These are phyloP conservation scores for Mesorhabditis belari DNA, from an alignment of 2,888 invertebrate species.

Conservation along the genomic window DNA sequence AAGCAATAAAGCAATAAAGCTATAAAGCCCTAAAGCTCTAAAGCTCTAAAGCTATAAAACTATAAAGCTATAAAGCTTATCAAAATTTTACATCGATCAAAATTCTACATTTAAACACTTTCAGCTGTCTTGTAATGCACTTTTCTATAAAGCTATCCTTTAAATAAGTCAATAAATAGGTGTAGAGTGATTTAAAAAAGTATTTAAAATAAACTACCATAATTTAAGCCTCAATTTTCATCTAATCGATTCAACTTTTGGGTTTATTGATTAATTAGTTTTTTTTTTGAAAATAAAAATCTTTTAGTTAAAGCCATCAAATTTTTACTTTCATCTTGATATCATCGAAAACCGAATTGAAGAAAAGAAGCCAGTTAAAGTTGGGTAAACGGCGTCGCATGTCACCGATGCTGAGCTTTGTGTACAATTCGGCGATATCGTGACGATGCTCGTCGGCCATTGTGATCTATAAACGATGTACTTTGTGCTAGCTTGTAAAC, in stretches of 20 bases:
- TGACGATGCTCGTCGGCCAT: slow-evolving; percentile 51
- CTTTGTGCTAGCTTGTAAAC: background rate
- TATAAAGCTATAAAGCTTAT: too few relatives aligned
- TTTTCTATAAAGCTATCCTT: too few relatives aligned
- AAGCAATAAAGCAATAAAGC: too few relatives aligned
- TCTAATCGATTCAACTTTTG: background rate
- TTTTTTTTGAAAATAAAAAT: too few relatives aligned
- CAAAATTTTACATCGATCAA: too few relatives aligned
- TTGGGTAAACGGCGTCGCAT: slow-evolving; percentile 58
- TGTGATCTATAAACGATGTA: slow-evolving; percentile 46
- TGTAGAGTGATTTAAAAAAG: background rate
- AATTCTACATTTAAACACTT: background rate
- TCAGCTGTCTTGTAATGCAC: too few relatives aligned
- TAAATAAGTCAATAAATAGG: background rate
- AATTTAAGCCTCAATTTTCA: background rate
- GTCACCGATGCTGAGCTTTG: slow-evolving; percentile 68
- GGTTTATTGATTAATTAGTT: background rate
- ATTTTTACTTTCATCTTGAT: slow-evolving; percentile 37
- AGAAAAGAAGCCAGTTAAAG: slow-evolving; percentile 50
- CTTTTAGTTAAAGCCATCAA: background rate
- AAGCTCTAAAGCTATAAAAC: too few relatives aligned
- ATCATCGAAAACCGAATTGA: slow-evolving; percentile 48
- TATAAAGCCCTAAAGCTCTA: too few relatives aligned
- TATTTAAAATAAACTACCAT: background rate
- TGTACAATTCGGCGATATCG: slow-evolving; percentile 76